These are phyloP conservation scores for Pterocles gutturalis DNA, from an alignment of 2,113 vertebrate species.

Conservation along the genomic window DNA sequence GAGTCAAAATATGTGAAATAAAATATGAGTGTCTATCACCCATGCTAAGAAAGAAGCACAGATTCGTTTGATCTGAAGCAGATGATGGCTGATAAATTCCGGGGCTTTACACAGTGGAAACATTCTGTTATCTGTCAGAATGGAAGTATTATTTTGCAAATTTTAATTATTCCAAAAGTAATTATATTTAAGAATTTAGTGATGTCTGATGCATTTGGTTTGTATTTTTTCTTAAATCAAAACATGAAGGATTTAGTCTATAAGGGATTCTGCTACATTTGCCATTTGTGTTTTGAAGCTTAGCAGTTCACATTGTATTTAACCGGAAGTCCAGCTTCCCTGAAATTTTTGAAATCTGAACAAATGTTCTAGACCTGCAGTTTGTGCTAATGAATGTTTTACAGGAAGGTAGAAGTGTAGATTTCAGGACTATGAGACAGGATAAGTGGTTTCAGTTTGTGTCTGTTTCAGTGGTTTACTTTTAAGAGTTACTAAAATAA, in stretches of 20 bases:
- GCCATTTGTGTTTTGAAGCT: not conserved
- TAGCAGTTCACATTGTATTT: not conserved
- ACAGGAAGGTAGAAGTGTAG: not conserved
- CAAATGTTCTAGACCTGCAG: not conserved
- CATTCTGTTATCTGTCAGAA: not conserved
- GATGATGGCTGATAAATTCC: not conserved
- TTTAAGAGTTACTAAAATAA: not conserved
- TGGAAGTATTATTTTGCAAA: not conserved
- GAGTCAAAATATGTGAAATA: not conserved
- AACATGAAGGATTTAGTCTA: not conserved
- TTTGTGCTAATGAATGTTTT: not conserved
- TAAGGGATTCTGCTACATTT: not conserved
- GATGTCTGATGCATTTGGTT: not conserved
- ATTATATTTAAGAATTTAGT: not conserved
- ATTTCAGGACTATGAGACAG: not conserved
- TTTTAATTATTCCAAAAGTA: not conserved
- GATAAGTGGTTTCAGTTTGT: not conserved
- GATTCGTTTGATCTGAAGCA: not conserved
- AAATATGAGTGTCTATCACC: not conserved
- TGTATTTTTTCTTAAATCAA: not conserved
- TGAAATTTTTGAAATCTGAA: not conserved
- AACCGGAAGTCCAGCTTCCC: not conserved
- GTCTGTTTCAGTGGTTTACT: not conserved
- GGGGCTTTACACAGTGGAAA: not conserved
- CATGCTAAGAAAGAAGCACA: not conserved